Percentiles rank a stretch among this genome's conserved stretches.
Conservation (phyloP, 2,113 vertebrate genomes). For the Xenopus laevis region DNA sequence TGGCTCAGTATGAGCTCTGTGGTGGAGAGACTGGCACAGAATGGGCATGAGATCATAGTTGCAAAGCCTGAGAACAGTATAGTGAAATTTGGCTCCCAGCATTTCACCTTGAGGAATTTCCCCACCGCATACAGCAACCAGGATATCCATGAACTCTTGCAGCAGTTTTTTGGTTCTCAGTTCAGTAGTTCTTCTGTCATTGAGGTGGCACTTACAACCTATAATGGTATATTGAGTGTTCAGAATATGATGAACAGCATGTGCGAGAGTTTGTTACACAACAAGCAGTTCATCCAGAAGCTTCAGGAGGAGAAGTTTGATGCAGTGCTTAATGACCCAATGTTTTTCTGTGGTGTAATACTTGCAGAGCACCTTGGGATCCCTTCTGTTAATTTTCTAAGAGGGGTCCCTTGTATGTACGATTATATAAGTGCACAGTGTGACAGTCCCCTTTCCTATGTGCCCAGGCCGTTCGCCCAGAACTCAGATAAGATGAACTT, state of each 20-base stretch:
- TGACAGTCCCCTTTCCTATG: conserved; percentile 61
- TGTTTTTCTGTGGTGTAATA: conserved; percentile 67
- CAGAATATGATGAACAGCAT: not conserved
- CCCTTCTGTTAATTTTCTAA: conserved; percentile 64
- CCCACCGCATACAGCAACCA: conserved; percentile 55
- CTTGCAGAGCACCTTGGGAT: conserved; percentile 53
- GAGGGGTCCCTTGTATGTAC: conserved; percentile 62
- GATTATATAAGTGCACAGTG: conserved; percentile 57
- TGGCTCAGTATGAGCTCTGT: conserved; percentile 65
- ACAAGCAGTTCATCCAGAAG: conserved; percentile 54
- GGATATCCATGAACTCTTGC: accelerated
- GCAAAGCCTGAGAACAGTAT: conserved; percentile 70
- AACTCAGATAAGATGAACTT: conserved; percentile 52
- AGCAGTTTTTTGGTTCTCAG: conserved; percentile 14
- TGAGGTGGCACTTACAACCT: not conserved
- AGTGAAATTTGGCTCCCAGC: conserved; percentile 59
- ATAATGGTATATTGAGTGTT: accelerated
- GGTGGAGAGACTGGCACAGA: conserved; percentile 62
- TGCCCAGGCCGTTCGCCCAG: conserved; percentile 50
- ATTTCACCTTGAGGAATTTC: conserved; percentile 61
- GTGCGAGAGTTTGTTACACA: conserved; percentile 44
- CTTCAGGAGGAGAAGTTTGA: conserved; percentile 56
- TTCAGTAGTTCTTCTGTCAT: not conserved
- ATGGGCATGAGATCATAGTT: conserved; percentile 73
- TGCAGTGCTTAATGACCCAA: conserved; percentile 66